These are phyloP conservation scores for Neofelis nebulosa DNA, from an alignment of 2,113 vertebrate genomes.

Conservation along the genomic window DNA sequence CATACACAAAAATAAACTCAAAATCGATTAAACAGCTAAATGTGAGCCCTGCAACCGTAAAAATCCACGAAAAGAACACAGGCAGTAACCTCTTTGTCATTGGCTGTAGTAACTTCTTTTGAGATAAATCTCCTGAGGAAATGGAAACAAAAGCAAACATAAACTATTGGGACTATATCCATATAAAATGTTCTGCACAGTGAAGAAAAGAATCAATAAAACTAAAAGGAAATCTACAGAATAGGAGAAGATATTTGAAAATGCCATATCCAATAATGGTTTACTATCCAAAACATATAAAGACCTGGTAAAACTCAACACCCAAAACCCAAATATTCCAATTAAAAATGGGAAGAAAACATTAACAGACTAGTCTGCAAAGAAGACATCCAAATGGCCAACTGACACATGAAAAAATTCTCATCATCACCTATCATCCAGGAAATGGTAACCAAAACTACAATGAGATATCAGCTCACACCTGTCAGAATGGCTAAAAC, in stretches of 20 bases:
- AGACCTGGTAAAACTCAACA: neutral
- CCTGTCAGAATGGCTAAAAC: neutral
- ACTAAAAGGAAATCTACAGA: neutral
- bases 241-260: neutral
- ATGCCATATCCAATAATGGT: neutral
- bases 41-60: neutral
- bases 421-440: neutral
- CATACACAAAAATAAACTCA: neutral
- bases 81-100: neutral
- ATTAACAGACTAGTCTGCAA: neutral
- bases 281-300: neutral
- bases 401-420: neutral
- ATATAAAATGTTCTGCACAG: neutral
- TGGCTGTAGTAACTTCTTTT: neutral
- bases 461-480: neutral
- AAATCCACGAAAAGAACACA: neutral
- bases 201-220: neutral
- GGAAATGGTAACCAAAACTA: neutral
- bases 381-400: neutral
- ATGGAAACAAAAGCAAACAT: neutral
- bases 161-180: neutral
- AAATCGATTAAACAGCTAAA: neutral
- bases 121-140: neutral
- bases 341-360: neutral
- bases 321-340: neutral